Evolutionary conservation across 2,797 vertebrate species (phyloP), one percentile per base, ranked within the genome.

Genomic region (Sarcoramphus papa): DNA sequence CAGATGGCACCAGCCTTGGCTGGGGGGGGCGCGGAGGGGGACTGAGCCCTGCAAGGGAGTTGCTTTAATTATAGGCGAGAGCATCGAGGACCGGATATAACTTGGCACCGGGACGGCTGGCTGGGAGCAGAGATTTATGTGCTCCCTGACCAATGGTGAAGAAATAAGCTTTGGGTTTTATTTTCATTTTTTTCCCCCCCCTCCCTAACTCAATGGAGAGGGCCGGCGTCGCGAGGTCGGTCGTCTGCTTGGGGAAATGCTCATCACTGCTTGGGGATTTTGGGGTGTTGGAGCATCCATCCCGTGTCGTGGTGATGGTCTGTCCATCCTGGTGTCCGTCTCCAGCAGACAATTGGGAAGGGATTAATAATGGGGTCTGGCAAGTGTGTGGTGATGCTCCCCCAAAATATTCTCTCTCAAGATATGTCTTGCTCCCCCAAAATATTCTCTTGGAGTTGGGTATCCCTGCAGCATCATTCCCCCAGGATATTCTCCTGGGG

Each of bases 201-300:
- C 41, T 63, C 43, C 63, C 25, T 64, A 43, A 82, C n/a, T 84
- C 57, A 22, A 0, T 51, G 80, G 60, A 53, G 35, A 92, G 16
- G 22, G 48, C 70, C 1, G 8, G 72, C 0, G 0, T 76, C 24
- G 0, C 0, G 0, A 77, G 48, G 45, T 21, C 14, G 2, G 40
- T 28, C 3, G 0, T 43, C 59, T 85, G 27, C 37, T 3, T 53
- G 76, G n/a, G 67, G 59, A 79, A 76, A 21, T 7, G n/a, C 35
- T 54, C 28, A 2, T 54, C 0, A 3, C 30, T 48, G 30, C 70
- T 31, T 48, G 28, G 75, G 88, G 90, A 62, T 83, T 73, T 17
- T 10, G 59, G 20, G 78, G 24, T 1, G 3, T 63, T 9, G 40
- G 35, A 75, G 17, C 40, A 40, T 51, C 57, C 10, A 3, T 73